Base-by-base conservation (phyloP, 2,797 vertebrate genomes). In the Tadarida brasiliensis region DNA sequence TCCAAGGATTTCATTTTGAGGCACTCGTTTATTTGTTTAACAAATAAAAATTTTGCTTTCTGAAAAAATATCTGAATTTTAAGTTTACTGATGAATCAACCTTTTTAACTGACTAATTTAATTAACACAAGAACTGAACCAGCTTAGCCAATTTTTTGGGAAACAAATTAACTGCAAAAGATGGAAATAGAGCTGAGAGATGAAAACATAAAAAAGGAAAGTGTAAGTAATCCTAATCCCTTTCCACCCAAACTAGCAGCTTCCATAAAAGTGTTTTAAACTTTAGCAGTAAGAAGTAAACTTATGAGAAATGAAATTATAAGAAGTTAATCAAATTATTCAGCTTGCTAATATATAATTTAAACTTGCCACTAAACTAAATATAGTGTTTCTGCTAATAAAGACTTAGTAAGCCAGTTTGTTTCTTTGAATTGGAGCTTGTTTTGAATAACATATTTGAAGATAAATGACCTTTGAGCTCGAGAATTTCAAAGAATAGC, bases 111-210 rank as follows among this genome's bases (percentile, higher is more conserved):
- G 61, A 56, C 61, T 24, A 30, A 16, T 61, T 76, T 87, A 67
- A 80, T 11, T 91, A 65, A 89, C 22, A 51, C 56, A 33, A 65
- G 47, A 81, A 74, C 85, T 28, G 76, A 68, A 15, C 19, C 33
- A 39, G 14, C 49, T 73, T 80, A 80, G 30, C 56, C 56, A 33
- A 26, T 84, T 88, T 88, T 73, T 59, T 16, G 91, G 9, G 16
- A 57, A 59, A 47, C 44, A 70, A 82, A 71, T 47, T 63, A 76
- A 70, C 49, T 63, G 24, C 30, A 73, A 61, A 90, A 78, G 65
- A 91, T 94, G 78, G 89, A 92, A 88, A 77, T 78, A 57, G 78
- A 92, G 39, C 47, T 71, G 85, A 91, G 83, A 95, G 59, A 80
- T 78, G 74, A 65, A 56, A 95, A 91, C 49, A 35, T 59, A 33